Conservation (phyloP, 2,797 vertebrate genomes). For the Chelon auratus region DNA sequence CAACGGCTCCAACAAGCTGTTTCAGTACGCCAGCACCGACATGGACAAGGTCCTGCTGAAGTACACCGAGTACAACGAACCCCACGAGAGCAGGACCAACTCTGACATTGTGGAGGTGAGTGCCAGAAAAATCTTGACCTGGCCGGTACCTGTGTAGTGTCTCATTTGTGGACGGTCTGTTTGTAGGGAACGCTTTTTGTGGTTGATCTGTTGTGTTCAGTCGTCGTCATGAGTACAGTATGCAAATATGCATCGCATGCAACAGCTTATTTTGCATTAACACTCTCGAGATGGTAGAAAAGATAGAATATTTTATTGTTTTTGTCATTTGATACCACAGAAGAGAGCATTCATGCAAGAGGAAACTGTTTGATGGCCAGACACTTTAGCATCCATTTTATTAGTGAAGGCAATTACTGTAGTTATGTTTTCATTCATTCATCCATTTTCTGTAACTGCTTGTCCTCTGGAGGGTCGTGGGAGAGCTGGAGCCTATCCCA, state of each 20-base stretch:
- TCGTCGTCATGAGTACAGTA: neutral
- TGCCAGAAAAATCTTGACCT: neutral
- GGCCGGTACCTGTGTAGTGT: neutral
- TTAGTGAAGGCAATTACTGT: slow-evolving; percentile 31
- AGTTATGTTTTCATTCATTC: neutral
- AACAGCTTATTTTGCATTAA: slow-evolving; percentile 19
- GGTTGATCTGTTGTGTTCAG: neutral
- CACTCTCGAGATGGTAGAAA: neutral
- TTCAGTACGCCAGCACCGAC: slow-evolving; percentile 94
- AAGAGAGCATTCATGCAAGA: neutral
- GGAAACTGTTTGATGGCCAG: neutral
- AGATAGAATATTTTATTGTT: neutral
- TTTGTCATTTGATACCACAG: neutral
- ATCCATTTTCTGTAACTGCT: too few relatives aligned
- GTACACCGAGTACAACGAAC: slow-evolving; percentile 84
- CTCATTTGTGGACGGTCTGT: neutral
- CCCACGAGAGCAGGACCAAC: slow-evolving; percentile 80
- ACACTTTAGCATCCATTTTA: slow-evolving; percentile 6
- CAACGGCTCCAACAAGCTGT: slow-evolving; percentile 95
- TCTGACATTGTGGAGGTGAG: slow-evolving; percentile 78
- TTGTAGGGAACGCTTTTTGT: neutral
- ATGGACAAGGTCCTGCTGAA: slow-evolving; percentile 95
- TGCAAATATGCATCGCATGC: slow-evolving; percentile 7
- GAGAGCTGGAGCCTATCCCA: too few relatives aligned
- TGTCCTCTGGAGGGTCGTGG: too few relatives aligned